A percentile compares a stretch with the other conserved stretches of the same genome.
These are phyloP conservation scores for Hanleya hanleyi DNA, from an alignment of 2,888 invertebrate species.

Conservation along the genomic window DNA sequence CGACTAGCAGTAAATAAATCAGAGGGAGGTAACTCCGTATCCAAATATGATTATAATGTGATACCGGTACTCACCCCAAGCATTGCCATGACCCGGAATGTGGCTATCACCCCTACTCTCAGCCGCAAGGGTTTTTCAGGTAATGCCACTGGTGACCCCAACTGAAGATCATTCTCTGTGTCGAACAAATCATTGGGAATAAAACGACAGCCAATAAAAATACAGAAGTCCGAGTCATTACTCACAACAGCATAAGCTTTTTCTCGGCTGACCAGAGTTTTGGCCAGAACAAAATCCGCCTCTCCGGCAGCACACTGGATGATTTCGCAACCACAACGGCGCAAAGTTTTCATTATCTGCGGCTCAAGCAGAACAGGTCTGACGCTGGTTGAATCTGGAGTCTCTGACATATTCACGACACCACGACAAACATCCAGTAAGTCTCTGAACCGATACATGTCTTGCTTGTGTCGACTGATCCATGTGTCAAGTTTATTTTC, in stretches of 20 bases:
- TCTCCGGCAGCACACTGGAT: constrained; percentile 57
- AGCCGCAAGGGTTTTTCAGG: constrained; percentile 57
- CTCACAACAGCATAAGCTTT: constrained; percentile 65
- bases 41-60: too few relatives aligned
- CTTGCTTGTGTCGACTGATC: constrained; percentile 55
- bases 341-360: constrained; percentile 53
- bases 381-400: constrained; percentile 44
- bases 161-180: constrained; percentile 55
- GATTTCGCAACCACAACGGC: constrained; percentile 58
- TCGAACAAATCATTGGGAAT: constrained; percentile 66
- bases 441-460: constrained; percentile 51
- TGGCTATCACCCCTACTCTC: constrained; percentile 53
- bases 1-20: too few relatives aligned
- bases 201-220: constrained; percentile 59
- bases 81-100: constrained; percentile 47
- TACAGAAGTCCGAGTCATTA: constrained; percentile 70
- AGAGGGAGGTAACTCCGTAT: too few relatives aligned
- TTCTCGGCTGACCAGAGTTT: constrained; percentile 50
- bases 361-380: constrained; percentile 67
- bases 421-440: constrained; percentile 56
- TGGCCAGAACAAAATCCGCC: constrained; percentile 63
- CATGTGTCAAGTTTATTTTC: constrained; percentile 65
- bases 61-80: constrained; percentile 51
- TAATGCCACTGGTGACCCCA: constrained; percentile 46
- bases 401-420: constrained; percentile 35